Base-by-base conservation (phyloP, 2,113 vertebrate genomes). In the Myotis yumanensis region DNA sequence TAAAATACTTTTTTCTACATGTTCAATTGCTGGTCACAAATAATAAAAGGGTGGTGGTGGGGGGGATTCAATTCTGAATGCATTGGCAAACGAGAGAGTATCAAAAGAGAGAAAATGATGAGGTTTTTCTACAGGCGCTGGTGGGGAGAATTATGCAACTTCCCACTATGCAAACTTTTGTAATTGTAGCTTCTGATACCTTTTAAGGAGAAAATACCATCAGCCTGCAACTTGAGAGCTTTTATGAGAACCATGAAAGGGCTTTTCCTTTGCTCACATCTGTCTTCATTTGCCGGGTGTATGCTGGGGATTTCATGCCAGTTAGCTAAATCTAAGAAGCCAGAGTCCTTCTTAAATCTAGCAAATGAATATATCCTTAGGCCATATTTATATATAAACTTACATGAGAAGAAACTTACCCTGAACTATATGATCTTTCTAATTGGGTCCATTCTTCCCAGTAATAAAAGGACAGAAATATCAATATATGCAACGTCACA, bases 241-340 rank as follows among this genome's bases (percentile, higher is more conserved):
- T 97, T 98, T 97, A 95, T 98, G 86, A 97, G 96, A 95, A 92
- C 77, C 68, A 62, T 89, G 95, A 96, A 96, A 96, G 46, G 54
- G 25, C n/a, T 89, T 95, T 95, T 93, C 90, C 92, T 97, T 7
- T 17, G 0, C 43, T 83, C 94, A 97, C 96, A 97, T 97, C 96
- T 98, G 96, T 92, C 89, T 97, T 94, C 54, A 57, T 94, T 97
- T 97, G 91, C 90, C 85, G 82, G 32, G 11, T 89, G 68, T 91
- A 0, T 90, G 51, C 83, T 87, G 57, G n/a, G 77, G 76, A 90
- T 93, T 98, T 97, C 95, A 85, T 84, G 90, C 91, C 91, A 37
- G 51, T 93, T 68, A 89, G 85, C 86, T 95, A 64, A 91, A 86
- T 83, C 54, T 73, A 71, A 95, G 93, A 91, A 59, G 48, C 69